These are phyloP conservation scores for Saccopteryx bilineata DNA, from an alignment of 2,113 vertebrate species.

Conservation along the genomic window DNA sequence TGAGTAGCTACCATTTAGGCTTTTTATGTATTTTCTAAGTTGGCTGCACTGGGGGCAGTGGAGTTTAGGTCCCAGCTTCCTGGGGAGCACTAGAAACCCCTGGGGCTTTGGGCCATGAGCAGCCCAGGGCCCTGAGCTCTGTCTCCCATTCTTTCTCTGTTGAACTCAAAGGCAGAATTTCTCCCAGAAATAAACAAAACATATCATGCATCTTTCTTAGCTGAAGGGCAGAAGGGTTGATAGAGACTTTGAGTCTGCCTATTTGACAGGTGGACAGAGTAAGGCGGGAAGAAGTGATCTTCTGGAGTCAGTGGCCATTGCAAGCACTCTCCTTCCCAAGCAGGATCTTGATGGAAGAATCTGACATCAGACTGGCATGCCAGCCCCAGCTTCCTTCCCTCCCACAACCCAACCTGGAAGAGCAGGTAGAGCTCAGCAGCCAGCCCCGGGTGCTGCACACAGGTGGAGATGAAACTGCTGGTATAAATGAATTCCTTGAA, in stretches of 20 bases:
- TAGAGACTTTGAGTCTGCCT: neutral
- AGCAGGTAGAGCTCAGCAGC: neutral
- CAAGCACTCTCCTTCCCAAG: neutral
- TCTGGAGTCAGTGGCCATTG: neutral
- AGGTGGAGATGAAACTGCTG: neutral
- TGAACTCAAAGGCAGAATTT: slow-evolving; percentile 49
- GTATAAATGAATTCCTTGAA: neutral
- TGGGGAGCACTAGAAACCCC: neutral
- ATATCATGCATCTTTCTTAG: neutral
- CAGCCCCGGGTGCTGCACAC: neutral
- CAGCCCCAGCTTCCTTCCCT: neutral
- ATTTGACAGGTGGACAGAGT: neutral
- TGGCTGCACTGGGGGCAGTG: neutral
- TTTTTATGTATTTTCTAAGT: neutral
- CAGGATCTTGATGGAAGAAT: neutral
- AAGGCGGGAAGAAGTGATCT: neutral
- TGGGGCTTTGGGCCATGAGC: neutral
- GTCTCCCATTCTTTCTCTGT: neutral
- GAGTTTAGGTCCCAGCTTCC: neutral
- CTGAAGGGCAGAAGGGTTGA: neutral
- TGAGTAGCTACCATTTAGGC: neutral
- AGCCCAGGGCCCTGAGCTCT: neutral
- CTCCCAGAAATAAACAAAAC: neutral
- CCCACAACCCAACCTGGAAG: neutral
- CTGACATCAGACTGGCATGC: neutral